Percentiles rank a stretch among this genome's conserved stretches.
These are phyloP conservation scores for Pachymerium ferrugineum DNA, from an alignment of 2,888 invertebrate species.

Conservation along the genomic window DNA sequence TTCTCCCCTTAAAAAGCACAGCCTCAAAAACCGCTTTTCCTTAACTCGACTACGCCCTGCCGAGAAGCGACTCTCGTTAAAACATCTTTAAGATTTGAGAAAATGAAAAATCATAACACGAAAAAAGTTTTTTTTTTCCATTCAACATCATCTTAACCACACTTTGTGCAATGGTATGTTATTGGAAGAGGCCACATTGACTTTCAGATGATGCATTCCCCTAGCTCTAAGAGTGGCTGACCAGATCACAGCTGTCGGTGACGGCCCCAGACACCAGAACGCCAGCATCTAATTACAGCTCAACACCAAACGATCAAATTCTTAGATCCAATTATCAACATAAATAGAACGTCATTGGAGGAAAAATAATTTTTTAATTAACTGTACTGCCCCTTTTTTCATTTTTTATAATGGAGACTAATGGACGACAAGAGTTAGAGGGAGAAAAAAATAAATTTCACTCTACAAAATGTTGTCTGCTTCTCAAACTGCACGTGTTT, in stretches of 20 bases:
- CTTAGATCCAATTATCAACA: background rate
- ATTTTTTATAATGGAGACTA: background rate
- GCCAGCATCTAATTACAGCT: constrained; percentile 8
- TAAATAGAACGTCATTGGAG: background rate
- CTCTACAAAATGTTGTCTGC: constrained; percentile 8
- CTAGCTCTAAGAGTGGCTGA: constrained; percentile 2
- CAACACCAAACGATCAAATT: background rate
- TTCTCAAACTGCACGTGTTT: constrained; percentile 2
- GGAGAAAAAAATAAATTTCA: background rate
- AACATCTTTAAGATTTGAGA: background rate
- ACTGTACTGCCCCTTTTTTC: background rate
- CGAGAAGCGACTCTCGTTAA: background rate
- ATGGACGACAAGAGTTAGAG: background rate
- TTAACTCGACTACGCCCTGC: background rate
- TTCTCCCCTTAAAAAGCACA: background rate
- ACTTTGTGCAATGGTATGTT: background rate
- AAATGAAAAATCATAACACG: background rate
- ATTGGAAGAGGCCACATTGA: constrained; percentile 2
- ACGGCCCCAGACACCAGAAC: background rate
- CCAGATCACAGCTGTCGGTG: constrained; percentile 9
- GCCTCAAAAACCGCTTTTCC: background rate
- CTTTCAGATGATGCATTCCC: constrained; percentile 7
- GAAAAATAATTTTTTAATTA: constrained; percentile 1
- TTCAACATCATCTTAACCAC: background rate
- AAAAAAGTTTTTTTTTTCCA: background rate